Evolutionary conservation across 1,140 invertebrate species (phyloP).

Genomic region (Drosophila mauritiana): DNA sequence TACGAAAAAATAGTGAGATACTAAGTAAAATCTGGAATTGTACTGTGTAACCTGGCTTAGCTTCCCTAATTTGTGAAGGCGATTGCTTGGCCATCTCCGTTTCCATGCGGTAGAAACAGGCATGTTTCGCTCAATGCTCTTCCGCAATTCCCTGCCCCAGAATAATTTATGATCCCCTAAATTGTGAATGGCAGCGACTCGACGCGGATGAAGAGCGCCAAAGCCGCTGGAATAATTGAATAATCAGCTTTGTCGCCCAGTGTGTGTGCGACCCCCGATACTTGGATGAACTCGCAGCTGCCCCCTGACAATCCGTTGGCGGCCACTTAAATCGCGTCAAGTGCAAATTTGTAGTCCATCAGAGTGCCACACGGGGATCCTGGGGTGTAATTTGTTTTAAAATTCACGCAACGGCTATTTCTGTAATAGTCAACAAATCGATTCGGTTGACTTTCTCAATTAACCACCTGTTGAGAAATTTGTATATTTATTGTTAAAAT

Average conservation of each 20-base stretch:
- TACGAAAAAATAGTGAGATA: neutral
- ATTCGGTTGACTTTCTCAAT: slow-evolving; percentile 41
- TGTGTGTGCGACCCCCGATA: slow-evolving; percentile 48
- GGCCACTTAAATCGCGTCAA: slow-evolving; percentile 34
- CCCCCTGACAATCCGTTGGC: neutral
- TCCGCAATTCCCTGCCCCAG: slow-evolving; percentile 36
- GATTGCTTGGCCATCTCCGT: slow-evolving; percentile 4
- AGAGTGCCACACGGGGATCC: slow-evolving; percentile 38
- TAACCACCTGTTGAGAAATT: slow-evolving; percentile 45
- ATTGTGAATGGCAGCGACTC: slow-evolving; percentile 54
- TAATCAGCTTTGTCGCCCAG: slow-evolving; percentile 71
- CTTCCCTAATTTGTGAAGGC: neutral
- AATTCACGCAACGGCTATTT: slow-evolving; percentile 48
- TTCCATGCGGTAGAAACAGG: slow-evolving; percentile 40
- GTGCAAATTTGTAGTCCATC: slow-evolving; percentile 79
- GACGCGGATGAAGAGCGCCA: slow-evolving; percentile 65
- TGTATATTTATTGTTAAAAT: slow-evolving; percentile 54
- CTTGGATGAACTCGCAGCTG: neutral
- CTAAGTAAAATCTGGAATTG: neutral
- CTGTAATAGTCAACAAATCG: slow-evolving; percentile 37
- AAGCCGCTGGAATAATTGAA: slow-evolving; percentile 75
- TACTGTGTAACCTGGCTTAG: neutral
- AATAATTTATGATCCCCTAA: slow-evolving; percentile 63
- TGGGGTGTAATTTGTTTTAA: slow-evolving; percentile 49
- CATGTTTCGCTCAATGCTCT: slow-evolving; percentile 36